Percentiles rank a stretch among this genome's conserved stretches.
Conservation (phyloP, 1,140 invertebrate species). For the Drosophila kohkoa region DNA sequence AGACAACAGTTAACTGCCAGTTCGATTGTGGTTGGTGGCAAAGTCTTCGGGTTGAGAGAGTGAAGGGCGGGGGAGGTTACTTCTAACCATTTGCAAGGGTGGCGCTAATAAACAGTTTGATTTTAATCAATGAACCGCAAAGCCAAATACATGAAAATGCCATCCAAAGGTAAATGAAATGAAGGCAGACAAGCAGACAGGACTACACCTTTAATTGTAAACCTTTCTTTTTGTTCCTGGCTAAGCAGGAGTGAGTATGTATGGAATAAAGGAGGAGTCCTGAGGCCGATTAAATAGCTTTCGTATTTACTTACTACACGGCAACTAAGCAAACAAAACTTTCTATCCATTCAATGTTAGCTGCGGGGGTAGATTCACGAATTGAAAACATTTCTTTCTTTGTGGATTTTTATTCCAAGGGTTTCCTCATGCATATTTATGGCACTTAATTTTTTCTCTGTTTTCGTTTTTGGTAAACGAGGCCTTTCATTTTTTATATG, state of each 20-base stretch:
- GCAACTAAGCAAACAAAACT: slow-evolving; percentile 62
- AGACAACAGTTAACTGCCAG: slow-evolving; percentile 27
- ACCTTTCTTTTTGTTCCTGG: slow-evolving; percentile 46
- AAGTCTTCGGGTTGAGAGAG: neutral
- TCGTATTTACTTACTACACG: slow-evolving; percentile 61
- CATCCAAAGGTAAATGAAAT: slow-evolving; percentile 52
- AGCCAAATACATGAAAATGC: slow-evolving; percentile 66
- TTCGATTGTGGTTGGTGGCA: slow-evolving; percentile 15
- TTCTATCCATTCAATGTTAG: slow-evolving; percentile 43
- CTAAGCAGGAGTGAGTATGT: slow-evolving; percentile 11
- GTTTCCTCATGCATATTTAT: slow-evolving; percentile 78
- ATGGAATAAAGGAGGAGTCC: neutral
- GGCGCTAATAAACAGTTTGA: slow-evolving; percentile 70
- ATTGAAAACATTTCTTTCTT: slow-evolving; percentile 33
- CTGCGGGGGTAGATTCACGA: slow-evolving; percentile 39
- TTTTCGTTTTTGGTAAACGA: slow-evolving; percentile 25
- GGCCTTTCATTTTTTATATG: slow-evolving; percentile 56
- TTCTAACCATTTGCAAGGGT: slow-evolving; percentile 41
- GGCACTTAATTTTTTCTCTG: slow-evolving; percentile 68
- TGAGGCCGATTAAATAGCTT: slow-evolving; percentile 59
- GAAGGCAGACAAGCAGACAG: slow-evolving; percentile 46
- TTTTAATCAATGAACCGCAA: slow-evolving; percentile 82
- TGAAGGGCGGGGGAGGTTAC: slow-evolving; percentile 12
- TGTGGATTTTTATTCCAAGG: slow-evolving; percentile 31
- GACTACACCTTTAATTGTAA: slow-evolving; percentile 58